Conservation (phyloP, 2,113 vertebrate genomes). For the Calypte anna region DNA sequence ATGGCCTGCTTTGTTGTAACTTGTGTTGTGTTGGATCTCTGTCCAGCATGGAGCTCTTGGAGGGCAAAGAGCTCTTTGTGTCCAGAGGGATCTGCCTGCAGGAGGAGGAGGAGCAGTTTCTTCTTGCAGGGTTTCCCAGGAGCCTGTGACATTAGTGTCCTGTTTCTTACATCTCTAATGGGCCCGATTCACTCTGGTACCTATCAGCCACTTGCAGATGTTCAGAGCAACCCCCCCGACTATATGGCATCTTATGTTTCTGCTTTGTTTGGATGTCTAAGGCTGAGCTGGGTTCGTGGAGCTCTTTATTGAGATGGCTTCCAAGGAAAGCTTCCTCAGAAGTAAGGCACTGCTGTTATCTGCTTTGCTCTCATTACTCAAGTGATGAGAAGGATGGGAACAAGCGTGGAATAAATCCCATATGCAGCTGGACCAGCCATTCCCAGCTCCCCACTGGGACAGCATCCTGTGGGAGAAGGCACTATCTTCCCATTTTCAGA, state of each 20-base stretch:
- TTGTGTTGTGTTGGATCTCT: background rate
- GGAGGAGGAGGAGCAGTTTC: background rate
- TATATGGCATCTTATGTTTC: background rate
- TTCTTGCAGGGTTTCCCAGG: background rate
- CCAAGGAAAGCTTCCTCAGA: background rate
- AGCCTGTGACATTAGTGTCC: background rate
- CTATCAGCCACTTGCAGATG: rapidly evolving
- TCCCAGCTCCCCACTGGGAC: background rate
- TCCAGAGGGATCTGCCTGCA: background rate
- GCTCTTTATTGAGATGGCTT: background rate
- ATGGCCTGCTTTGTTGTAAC: background rate
- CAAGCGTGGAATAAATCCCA: background rate
- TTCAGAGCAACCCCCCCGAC: background rate
- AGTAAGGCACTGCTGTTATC: background rate
- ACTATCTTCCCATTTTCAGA: background rate
- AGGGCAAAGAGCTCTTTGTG: background rate
- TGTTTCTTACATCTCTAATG: background rate
- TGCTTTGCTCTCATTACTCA: background rate
- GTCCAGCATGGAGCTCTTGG: background rate
- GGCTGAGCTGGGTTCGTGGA: background rate
- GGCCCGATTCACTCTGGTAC: background rate
- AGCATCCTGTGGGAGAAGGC: background rate
- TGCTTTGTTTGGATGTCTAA: constrained; percentile 1
- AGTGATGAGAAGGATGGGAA: background rate
- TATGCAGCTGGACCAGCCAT: background rate